Conservation (phyloP, 2,113 vertebrate species). For the Campylomormyrus tamandua region DNA sequence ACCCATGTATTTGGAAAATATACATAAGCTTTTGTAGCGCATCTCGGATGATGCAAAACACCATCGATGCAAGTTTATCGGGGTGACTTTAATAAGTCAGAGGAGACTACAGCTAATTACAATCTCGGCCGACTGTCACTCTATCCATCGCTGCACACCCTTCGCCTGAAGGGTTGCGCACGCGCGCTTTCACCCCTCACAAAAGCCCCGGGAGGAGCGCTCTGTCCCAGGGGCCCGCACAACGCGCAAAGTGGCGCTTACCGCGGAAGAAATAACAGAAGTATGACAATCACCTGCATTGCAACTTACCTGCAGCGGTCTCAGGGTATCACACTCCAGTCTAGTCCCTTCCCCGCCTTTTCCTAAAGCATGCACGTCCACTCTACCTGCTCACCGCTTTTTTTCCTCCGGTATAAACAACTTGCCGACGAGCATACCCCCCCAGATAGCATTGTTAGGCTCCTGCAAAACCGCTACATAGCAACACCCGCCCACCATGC, state of each 20-base stretch:
- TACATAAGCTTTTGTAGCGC: not conserved
- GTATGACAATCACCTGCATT: not conserved
- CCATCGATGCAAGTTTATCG: not conserved
- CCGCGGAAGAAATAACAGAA: not conserved
- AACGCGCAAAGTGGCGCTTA: not conserved
- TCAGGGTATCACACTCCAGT: not conserved
- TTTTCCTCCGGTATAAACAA: not conserved
- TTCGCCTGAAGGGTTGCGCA: not conserved
- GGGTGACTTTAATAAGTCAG: not conserved
- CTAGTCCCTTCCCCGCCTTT: not conserved
- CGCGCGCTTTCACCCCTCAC: not conserved
- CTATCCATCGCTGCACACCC: not conserved
- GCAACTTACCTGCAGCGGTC: not conserved
- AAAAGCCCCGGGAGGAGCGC: not conserved
- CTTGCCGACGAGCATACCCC: not conserved
- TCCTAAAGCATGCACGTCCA: not conserved
- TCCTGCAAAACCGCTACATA: slow-evolving; percentile 13
- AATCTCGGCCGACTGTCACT: not conserved
- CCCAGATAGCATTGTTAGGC: not conserved
- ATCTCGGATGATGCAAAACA: not conserved
- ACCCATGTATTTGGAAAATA: not conserved
- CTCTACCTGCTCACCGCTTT: not conserved
- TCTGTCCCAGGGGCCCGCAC: not conserved
- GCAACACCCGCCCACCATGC: slow-evolving; percentile 20
- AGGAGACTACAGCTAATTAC: not conserved